Evolutionary conservation across 2,797 vertebrate species (phyloP).

Genomic region (Malacoctenus gilli): DNA sequence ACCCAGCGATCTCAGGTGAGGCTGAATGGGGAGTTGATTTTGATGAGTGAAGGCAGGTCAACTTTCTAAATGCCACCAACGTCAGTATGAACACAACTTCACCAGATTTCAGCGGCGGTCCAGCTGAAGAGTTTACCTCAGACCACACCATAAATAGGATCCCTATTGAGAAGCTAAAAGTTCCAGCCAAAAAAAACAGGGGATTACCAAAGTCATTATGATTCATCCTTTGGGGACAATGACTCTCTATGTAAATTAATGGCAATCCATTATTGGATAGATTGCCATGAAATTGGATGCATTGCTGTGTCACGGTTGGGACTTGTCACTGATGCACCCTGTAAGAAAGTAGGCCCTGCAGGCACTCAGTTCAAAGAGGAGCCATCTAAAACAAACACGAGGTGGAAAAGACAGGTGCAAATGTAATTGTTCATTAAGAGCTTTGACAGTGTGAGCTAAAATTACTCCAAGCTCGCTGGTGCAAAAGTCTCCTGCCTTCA

Average conservation of each 20-base stretch:
- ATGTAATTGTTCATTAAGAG: neutral
- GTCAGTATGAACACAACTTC: too few relatives aligned
- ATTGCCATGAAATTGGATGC: neutral
- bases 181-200: neutral
- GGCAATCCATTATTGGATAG: neutral
- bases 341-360: neutral
- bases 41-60: neutral
- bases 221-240: neutral
- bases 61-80: too few relatives aligned
- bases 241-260: neutral
- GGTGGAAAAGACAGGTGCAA: neutral
- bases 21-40: neutral
- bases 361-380: constrained; percentile 7
- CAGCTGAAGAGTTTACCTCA: neutral
- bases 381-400: neutral
- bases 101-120: too few relatives aligned
- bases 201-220: neutral
- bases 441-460: neutral
- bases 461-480: neutral
- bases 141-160: neutral
- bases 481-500: constrained; percentile 4
- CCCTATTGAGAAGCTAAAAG: neutral
- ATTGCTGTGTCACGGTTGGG: neutral
- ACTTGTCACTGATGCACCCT: constrained; percentile 1
- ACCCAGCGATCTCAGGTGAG: too few relatives aligned